Evolutionary conservation across 2,113 vertebrate genomes (phyloP).

Genomic region (Pterocles orientalis): DNA sequence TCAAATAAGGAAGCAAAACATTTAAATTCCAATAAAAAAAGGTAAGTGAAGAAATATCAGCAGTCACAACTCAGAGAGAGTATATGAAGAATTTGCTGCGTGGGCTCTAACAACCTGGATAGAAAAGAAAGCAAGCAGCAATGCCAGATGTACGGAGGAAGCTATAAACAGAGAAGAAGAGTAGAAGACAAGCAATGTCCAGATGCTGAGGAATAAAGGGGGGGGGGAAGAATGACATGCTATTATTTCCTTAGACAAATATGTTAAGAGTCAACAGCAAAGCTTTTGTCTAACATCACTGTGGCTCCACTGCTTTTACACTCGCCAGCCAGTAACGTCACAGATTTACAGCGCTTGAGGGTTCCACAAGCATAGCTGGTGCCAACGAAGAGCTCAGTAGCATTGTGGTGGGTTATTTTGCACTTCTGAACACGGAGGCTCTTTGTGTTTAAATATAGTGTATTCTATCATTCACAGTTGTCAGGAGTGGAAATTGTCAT

Average conservation of each 20-base stretch:
- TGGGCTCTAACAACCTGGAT: neutral
- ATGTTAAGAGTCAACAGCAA: neutral
- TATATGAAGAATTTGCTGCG: fast-evolving
- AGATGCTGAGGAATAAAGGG: neutral
- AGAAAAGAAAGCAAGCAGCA: neutral
- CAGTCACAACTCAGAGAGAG: neutral
- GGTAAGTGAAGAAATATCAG: neutral
- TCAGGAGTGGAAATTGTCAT: slow-evolving; percentile 60
- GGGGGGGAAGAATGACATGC: fast-evolving
- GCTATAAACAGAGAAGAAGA: neutral
- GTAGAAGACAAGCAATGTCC: neutral
- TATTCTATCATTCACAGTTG: slow-evolving; percentile 40
- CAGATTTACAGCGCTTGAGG: neutral
- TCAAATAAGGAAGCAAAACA: neutral
- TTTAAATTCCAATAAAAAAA: neutral
- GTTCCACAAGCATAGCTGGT: neutral
- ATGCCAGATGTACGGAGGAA: neutral
- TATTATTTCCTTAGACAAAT: neutral
- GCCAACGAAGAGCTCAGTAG: neutral
- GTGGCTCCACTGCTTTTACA: neutral
- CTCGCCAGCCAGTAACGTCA: neutral
- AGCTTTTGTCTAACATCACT: neutral
- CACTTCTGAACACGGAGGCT: neutral
- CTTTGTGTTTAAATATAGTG: slow-evolving; percentile 31
- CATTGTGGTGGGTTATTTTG: neutral